Conservation (phyloP, 2,888 invertebrate species). For the Prosopocoilus inquinatus region DNA sequence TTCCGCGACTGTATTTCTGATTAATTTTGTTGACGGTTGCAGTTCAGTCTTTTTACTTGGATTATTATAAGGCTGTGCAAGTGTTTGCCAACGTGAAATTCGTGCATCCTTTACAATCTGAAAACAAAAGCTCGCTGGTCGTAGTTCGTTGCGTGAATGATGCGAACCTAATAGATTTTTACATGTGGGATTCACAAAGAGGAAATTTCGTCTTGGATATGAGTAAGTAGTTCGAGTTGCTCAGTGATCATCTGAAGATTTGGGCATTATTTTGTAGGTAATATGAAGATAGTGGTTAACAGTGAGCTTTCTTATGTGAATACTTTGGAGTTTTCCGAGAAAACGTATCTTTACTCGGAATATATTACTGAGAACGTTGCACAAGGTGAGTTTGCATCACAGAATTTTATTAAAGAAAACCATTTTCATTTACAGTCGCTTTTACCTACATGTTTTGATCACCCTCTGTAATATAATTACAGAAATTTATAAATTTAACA, state of each 20-base stretch:
- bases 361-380: not conserved
- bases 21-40: conserved; percentile 24
- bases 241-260: too few relatives aligned
- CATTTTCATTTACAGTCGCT: too few relatives aligned
- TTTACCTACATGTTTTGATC: too few relatives aligned
- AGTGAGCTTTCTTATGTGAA: not conserved
- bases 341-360: not conserved
- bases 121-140: not conserved
- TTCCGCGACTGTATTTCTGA: not conserved
- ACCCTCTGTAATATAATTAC: too few relatives aligned
- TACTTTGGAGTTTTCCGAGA: not conserved
- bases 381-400: not conserved
- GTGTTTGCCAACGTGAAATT: conserved; percentile 19
- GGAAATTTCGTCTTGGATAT: not conserved
- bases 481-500: too few relatives aligned
- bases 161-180: not conserved
- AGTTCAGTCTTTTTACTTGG: conserved; percentile 41
- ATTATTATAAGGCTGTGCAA: conserved; percentile 35
- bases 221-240: not conserved
- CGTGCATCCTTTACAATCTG: not conserved
- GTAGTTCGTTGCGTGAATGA: not conserved
- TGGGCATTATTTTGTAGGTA: not conserved
- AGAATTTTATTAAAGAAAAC: too few relatives aligned
- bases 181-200: not conserved
- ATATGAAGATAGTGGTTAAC: not conserved